phyloP scores from a whole-genome alignment of 2,113 vertebrate species.

The Pygoscelis antarcticus region DNA sequence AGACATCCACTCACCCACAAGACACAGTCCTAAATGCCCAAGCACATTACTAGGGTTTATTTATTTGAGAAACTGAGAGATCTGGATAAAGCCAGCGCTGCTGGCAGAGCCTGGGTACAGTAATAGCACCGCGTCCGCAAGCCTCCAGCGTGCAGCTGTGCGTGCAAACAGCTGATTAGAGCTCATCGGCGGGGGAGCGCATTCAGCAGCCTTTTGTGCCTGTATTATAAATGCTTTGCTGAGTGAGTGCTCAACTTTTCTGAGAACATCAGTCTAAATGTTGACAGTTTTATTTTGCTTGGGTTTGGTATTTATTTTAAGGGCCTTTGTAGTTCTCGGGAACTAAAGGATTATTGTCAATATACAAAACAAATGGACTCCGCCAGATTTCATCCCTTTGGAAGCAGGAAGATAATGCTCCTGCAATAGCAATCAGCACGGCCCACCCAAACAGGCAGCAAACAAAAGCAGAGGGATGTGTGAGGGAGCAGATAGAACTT shows the following conservation, averaged over 20 bases:
- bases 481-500: not conserved
- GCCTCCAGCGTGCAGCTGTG: not conserved
- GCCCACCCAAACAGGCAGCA: not conserved
- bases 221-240: not conserved
- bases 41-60: not conserved
- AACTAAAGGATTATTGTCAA: not conserved
- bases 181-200: accelerated
- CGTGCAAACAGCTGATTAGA: not conserved
- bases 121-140: accelerated
- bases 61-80: not conserved
- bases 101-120: not conserved
- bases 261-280: not conserved
- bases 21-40: not conserved
- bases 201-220: not conserved
- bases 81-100: not conserved
- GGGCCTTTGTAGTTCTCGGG: not conserved
- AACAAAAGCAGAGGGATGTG: not conserved
- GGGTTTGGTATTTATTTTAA: slow-evolving; percentile 12
- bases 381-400: not conserved
- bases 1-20: not conserved
- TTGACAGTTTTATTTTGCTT: not conserved
- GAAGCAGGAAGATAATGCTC: not conserved
- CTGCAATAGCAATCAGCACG: not conserved
- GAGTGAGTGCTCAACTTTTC: not conserved
- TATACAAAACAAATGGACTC: not conserved